Evolutionary conservation across 2,113 vertebrate genomes (phyloP).

Genomic region (Ranitomeya variabilis): DNA sequence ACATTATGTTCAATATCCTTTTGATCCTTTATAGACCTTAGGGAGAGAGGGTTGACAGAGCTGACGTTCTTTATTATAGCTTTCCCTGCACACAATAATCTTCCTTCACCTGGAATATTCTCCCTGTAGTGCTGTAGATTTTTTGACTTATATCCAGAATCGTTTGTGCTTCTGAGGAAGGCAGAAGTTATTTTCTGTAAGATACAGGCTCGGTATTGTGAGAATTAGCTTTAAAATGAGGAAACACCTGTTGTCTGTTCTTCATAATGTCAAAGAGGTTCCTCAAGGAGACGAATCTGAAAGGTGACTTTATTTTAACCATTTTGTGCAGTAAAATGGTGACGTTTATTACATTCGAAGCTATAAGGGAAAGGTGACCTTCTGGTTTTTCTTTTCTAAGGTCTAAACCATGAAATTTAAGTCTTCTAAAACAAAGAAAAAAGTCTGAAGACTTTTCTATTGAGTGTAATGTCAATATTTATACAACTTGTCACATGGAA

Average conservation of each 20-base stretch:
- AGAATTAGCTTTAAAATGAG: constrained; percentile 63
- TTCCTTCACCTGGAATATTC: constrained; percentile 68
- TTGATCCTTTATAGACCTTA: constrained; percentile 71
- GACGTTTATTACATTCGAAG: background rate
- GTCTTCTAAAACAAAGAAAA: background rate
- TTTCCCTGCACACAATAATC: constrained; percentile 72
- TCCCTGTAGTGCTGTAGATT: constrained; percentile 66
- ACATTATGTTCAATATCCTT: constrained; percentile 69
- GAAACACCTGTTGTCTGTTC: constrained; percentile 64
- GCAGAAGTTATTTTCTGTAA: constrained; percentile 62
- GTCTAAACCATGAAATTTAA: background rate
- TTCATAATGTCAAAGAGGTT: constrained; percentile 58
- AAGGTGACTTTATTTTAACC: constrained; percentile 36
- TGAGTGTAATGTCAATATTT: background rate
- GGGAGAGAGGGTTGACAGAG: constrained; percentile 67
- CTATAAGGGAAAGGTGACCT: constrained; percentile 33
- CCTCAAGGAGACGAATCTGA: constrained; percentile 52
- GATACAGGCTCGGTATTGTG: constrained; percentile 43
- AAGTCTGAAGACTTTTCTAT: background rate
- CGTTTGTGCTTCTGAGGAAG: constrained; percentile 62
- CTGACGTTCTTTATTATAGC: constrained; percentile 75
- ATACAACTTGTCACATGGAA: background rate
- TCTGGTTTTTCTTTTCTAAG: background rate
- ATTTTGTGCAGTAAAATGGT: constrained; percentile 4
- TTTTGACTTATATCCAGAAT: constrained; percentile 66